phyloP scores from a whole-genome alignment of 30 jellyfish, hydroid and myxozoan species.

The Hydra vulgaris region DNA sequence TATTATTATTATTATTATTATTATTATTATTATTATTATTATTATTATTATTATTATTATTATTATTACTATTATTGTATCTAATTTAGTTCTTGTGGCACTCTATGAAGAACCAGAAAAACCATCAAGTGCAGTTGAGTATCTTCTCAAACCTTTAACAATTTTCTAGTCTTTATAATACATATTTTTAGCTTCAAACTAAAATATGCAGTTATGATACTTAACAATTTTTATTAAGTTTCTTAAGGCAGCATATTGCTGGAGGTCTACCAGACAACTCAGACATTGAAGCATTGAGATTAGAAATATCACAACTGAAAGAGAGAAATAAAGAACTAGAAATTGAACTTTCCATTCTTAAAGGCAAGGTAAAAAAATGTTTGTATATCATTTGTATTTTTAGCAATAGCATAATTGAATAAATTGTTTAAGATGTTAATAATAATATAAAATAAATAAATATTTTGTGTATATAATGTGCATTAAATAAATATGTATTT shows the following conservation, averaged over 20 bases:
- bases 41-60: too few species aligned
- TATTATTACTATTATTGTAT: too few species aligned
- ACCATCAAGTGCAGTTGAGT: slow-evolving; percentile 97
- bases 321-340: slow-evolving; percentile 75
- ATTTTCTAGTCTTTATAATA: not conserved
- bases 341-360: slow-evolving; percentile 70
- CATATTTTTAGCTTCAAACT: too few species aligned
- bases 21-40: too few species aligned
- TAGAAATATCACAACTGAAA: slow-evolving; percentile 72
- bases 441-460: not conserved
- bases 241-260: slow-evolving; percentile 82
- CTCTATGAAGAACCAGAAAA: slow-evolving; percentile 96
- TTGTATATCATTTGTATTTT: not conserved
- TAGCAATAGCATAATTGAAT: not conserved
- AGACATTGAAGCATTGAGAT: slow-evolving; percentile 70
- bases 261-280: slow-evolving; percentile 96
- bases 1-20: too few species aligned
- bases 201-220: not conserved
- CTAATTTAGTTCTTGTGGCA: slow-evolving; percentile 70
- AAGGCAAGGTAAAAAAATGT: slow-evolving; percentile 44
- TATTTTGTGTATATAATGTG: not conserved
- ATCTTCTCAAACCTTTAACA: slow-evolving; percentile 31
- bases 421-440: not conserved
- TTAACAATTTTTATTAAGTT: slow-evolving; percentile 20
- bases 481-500: too few species aligned